Conservation (phyloP, 1,140 invertebrate genomes). For the Panagrolaimus sp. region DNA sequence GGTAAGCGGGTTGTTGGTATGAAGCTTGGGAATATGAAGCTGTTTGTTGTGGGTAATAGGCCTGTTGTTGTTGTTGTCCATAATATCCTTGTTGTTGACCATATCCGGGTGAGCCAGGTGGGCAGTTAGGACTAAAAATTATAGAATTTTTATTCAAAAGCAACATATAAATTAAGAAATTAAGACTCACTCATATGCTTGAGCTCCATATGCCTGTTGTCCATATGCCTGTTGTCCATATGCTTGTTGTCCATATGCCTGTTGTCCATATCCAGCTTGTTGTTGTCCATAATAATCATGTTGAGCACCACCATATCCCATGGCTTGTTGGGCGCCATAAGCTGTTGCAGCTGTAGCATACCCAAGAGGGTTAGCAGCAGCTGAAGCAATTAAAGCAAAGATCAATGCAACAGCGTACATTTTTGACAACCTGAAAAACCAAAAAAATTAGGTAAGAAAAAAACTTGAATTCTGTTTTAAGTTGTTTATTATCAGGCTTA, state of each 20-base stretch:
- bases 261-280: conserved; percentile 4
- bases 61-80: conserved; percentile 11
- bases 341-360: neutral
- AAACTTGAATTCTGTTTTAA: too few species aligned
- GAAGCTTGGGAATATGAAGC: neutral
- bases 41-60: neutral
- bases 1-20: conserved; percentile 9
- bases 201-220: neutral
- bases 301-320: neutral
- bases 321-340: conserved; percentile 4
- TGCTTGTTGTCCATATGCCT: neutral
- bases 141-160: too few species aligned
- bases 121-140: too few species aligned
- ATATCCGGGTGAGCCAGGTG: neutral
- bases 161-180: too few species aligned
- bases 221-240: neutral
- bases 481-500: too few species aligned
- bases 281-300: neutral
- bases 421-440: neutral
- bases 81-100: neutral
- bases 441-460: neutral
- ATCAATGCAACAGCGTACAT: conserved; percentile 13
- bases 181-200: too few species aligned
- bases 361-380: neutral
- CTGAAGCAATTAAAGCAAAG: conserved; percentile 6